phyloP scores from a whole-genome alignment of 2,797 vertebrate genomes.

The Graptemys geographica region DNA sequence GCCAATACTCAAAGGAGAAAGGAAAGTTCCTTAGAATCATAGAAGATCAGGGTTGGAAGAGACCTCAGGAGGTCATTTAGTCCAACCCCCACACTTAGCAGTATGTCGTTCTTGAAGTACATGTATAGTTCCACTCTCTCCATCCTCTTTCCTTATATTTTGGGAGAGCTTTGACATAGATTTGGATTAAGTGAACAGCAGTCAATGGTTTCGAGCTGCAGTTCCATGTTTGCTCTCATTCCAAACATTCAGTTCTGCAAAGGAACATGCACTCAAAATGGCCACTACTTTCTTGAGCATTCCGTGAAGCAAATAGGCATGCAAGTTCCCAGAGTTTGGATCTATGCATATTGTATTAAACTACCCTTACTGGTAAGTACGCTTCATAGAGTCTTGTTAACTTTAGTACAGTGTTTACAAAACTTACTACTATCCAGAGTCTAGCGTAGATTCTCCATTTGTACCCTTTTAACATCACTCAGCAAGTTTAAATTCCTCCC shows the following conservation, averaged over 20 bases:
- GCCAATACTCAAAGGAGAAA: background rate
- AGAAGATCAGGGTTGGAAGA: too few relatives aligned
- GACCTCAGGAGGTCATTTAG: too few relatives aligned
- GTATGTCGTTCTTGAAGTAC: background rate
- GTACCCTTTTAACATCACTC: background rate
- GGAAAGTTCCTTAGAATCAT: background rate
- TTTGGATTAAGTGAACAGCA: background rate
- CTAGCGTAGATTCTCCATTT: background rate
- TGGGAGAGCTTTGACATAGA: background rate
- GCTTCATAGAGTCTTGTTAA: background rate
- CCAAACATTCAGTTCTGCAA: background rate
- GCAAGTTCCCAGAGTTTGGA: background rate
- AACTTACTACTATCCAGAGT: background rate
- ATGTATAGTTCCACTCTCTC: background rate
- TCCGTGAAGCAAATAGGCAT: background rate
- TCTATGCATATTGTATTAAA: background rate
- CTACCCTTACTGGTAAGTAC: background rate
- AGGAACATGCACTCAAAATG: background rate
- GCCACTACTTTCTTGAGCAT: background rate
- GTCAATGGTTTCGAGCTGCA: background rate
- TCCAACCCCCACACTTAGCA: background rate
- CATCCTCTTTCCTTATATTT: background rate
- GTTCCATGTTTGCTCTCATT: background rate
- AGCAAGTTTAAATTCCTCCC: conserved; percentile 6
- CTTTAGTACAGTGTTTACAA: background rate